phyloP scores from a whole-genome alignment of 2,888 invertebrate species.

The Galeopsomyia nigrocyanea region DNA sequence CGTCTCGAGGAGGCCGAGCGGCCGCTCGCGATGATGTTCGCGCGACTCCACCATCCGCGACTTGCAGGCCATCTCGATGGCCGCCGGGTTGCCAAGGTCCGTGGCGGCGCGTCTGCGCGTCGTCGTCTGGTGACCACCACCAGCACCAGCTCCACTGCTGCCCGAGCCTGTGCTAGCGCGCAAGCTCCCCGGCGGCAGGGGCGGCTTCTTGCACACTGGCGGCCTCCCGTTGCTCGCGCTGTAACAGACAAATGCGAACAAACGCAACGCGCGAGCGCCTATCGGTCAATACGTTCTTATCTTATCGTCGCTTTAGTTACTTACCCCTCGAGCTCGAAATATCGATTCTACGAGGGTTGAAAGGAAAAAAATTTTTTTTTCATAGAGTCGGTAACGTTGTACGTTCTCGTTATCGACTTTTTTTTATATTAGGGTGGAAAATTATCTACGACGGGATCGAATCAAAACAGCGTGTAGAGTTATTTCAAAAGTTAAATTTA shows the following conservation, averaged over 20 bases:
- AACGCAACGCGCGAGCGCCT: too few species aligned
- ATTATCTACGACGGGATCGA: too few species aligned
- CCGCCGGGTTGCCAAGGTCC: conserved; percentile 67
- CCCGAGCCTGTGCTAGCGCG: conserved; percentile 35
- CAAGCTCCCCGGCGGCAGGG: conserved; percentile 55
- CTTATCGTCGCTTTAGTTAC: too few species aligned
- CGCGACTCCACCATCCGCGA: conserved; percentile 65
- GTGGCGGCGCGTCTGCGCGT: conserved; percentile 69
- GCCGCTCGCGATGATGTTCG: conserved; percentile 65
- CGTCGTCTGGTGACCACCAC: conserved; percentile 49
- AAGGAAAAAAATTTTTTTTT: too few species aligned
- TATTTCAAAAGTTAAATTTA: too few species aligned
- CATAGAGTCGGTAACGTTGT: too few species aligned
- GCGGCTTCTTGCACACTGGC: conserved; percentile 66
- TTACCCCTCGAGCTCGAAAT: too few species aligned
- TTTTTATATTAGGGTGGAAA: too few species aligned
- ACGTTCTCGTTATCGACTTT: too few species aligned
- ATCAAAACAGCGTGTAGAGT: too few species aligned
- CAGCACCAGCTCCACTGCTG: conserved; percentile 47
- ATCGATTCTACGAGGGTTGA: too few species aligned
- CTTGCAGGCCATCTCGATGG: conserved; percentile 67
- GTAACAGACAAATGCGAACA: conserved; percentile 45
- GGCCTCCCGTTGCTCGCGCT: conserved; percentile 64
- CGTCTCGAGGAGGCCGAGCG: conserved; percentile 89
- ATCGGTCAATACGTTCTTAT: too few species aligned